phyloP scores from a whole-genome alignment of 2,113 vertebrate species.

The Albula glossodonta region DNA sequence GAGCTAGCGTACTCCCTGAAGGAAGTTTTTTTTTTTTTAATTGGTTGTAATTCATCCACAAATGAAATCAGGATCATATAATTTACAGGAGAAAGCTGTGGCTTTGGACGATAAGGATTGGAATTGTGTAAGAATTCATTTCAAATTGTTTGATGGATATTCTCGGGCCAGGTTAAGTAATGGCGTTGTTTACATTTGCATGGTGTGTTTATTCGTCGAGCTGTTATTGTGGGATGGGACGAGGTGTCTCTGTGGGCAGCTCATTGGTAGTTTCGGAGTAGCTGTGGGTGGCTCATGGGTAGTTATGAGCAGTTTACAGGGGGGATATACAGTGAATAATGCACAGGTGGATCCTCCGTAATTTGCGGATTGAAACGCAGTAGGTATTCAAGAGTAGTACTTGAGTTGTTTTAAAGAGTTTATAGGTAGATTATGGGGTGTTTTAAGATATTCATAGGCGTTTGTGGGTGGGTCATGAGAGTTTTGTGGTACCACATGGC shows the following conservation, averaged over 20 bases:
- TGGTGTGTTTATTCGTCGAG: background rate
- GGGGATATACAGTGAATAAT: background rate
- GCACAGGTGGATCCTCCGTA: background rate
- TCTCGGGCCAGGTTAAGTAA: background rate
- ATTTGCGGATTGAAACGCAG: background rate
- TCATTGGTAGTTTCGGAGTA: constrained; percentile 7
- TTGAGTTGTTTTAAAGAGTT: background rate
- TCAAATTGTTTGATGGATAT: background rate
- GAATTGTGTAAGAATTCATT: background rate
- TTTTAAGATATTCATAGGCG: background rate
- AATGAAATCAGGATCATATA: background rate
- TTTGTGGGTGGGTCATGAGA: background rate
- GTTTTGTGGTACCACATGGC: background rate
- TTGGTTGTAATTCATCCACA: background rate
- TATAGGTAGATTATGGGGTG: background rate
- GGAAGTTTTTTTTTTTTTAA: background rate
- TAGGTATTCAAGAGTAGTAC: background rate
- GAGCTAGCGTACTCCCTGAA: background rate
- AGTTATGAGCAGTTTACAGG: background rate
- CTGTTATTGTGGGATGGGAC: background rate
- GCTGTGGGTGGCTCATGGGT: background rate
- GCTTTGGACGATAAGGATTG: background rate
- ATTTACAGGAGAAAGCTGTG: background rate
- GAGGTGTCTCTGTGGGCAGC: background rate
- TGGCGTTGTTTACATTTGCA: background rate